Evolutionary conservation across 2,797 vertebrate species (phyloP).

Genomic region (Aythya fuligula): DNA sequence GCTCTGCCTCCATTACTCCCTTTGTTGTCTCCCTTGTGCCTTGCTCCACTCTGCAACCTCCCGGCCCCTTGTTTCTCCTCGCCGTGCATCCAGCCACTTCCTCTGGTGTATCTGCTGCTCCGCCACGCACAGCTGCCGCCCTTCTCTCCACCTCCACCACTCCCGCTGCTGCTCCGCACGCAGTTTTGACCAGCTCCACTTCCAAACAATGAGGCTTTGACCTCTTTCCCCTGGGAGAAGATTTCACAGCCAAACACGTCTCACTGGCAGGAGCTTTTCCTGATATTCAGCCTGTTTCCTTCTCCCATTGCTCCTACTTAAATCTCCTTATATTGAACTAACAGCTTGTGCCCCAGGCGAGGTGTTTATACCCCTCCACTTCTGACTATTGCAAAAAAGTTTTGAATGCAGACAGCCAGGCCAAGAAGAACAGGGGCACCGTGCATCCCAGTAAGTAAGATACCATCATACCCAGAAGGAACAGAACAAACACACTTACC

Average conservation of each 20-base stretch:
- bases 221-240: slow-evolving; percentile 73
- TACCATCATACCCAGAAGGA: slow-evolving; percentile 7
- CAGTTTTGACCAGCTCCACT: slow-evolving; percentile 63
- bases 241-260: slow-evolving; percentile 75
- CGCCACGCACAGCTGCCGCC: slow-evolving; percentile 60
- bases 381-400: not conserved
- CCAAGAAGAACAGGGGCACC: slow-evolving; percentile 1
- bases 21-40: not conserved
- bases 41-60: not conserved
- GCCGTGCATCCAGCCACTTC: not conserved
- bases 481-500: slow-evolving; percentile 43
- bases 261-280: slow-evolving; percentile 74
- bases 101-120: not conserved
- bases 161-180: slow-evolving; percentile 49
- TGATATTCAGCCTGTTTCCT: slow-evolving; percentile 74
- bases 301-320: slow-evolving; percentile 66
- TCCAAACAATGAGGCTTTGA: slow-evolving; percentile 74
- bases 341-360: not conserved
- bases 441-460: not conserved
- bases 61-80: slow-evolving; percentile 12
- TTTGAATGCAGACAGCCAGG: not conserved
- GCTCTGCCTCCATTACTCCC: not conserved
- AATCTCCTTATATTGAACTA: slow-evolving; percentile 62
- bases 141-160: slow-evolving; percentile 51
- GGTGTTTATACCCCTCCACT: slow-evolving; percentile 26